Conservation (phyloP, 1,140 invertebrate genomes). For the Hesperophylax magnus region DNA sequence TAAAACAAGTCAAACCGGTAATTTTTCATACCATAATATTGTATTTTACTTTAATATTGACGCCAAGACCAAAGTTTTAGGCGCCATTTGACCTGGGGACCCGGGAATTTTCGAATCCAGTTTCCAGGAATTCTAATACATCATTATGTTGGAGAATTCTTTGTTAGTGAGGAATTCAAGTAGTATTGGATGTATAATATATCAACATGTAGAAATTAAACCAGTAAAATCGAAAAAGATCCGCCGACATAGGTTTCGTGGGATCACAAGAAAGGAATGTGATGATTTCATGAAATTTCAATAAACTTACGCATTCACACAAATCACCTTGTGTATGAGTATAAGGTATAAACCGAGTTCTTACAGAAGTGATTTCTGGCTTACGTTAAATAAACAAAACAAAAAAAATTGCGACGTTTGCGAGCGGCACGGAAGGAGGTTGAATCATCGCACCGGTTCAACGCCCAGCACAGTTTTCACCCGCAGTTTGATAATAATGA, state of each 20-base stretch:
- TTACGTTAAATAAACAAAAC: neutral
- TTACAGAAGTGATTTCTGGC: too few species aligned
- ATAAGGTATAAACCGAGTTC: neutral
- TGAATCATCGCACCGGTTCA: slow-evolving; percentile 25
- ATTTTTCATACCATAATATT: too few species aligned
- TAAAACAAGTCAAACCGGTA: too few species aligned
- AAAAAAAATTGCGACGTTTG: slow-evolving; percentile 6
- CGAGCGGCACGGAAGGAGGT: neutral
- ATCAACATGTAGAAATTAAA: neutral
- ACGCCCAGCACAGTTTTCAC: neutral
- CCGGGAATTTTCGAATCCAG: too few species aligned
- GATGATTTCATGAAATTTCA: slow-evolving; percentile 13
- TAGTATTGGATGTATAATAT: neutral
- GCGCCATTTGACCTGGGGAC: too few species aligned
- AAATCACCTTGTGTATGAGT: slow-evolving; percentile 5
- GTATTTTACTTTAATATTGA: too few species aligned
- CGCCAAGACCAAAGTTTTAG: too few species aligned
- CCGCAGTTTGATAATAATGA: slow-evolving; percentile 4
- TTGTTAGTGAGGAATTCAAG: too few species aligned
- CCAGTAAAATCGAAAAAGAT: neutral
- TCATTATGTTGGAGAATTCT: too few species aligned
- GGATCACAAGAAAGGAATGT: neutral
- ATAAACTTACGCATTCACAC: neutral
- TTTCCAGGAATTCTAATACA: too few species aligned
- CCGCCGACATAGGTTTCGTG: neutral